These are phyloP conservation scores for Paralichthys olivaceus DNA, from an alignment of 2,113 vertebrate species.

Conservation along the genomic window DNA sequence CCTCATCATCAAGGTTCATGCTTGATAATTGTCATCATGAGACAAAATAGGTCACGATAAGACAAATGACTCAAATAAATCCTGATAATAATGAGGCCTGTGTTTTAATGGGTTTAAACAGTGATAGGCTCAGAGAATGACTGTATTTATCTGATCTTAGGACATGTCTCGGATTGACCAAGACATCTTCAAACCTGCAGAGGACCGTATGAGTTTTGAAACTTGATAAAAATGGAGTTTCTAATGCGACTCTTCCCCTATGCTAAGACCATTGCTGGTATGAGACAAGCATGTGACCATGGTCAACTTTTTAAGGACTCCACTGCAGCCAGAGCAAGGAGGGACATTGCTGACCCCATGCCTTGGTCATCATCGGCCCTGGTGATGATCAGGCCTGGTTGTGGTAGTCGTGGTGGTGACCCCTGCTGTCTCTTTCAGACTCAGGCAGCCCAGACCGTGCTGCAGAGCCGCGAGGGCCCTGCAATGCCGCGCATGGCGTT, in stretches of 20 bases:
- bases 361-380: not conserved
- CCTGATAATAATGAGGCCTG: not conserved
- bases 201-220: conserved; percentile 30
- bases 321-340: not conserved
- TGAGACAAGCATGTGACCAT: conserved; percentile 45
- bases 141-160: conserved; percentile 41
- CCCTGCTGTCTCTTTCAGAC: conserved; percentile 79
- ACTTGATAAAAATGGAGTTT: conserved; percentile 50
- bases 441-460: conserved; percentile 81
- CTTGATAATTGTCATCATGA: not conserved
- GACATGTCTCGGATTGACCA: conserved; percentile 43
- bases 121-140: conserved; percentile 37
- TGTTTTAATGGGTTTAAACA: not conserved
- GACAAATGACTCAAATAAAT: no score
- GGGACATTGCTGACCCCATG: not conserved
- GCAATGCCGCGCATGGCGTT: conserved; percentile 78
- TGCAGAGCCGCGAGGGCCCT: conserved; percentile 73
- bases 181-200: conserved; percentile 19
- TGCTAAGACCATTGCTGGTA: conserved; percentile 54
- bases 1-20: not conserved
- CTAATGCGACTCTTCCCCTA: conserved; percentile 41
- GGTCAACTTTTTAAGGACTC: conserved; percentile 46
- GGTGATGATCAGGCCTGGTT: not conserved
- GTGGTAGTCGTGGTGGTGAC: conserved; percentile 22
- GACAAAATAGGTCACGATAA: conserved; percentile 13